phyloP scores from a whole-genome alignment of 2,113 vertebrate species.

The Tonatia bakeri region DNA sequence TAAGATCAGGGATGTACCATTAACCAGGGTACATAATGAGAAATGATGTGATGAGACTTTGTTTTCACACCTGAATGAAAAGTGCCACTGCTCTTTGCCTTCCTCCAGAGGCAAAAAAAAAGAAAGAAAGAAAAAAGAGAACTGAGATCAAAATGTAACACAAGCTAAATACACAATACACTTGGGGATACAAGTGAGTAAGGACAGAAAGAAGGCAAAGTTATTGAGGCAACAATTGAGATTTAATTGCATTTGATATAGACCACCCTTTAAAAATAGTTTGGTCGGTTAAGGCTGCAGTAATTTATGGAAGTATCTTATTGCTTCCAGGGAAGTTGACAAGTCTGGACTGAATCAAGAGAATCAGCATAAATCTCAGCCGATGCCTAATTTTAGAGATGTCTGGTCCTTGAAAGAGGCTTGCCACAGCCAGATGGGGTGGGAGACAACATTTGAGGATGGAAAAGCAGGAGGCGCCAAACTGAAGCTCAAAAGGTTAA shows the following conservation, averaged over 20 bases:
- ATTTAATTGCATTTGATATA: slow-evolving; percentile 67
- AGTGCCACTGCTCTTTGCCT: background rate
- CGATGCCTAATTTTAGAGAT: slow-evolving; percentile 70
- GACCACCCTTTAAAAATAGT: slow-evolving; percentile 68
- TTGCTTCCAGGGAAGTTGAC: slow-evolving; percentile 67
- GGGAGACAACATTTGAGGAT: slow-evolving; percentile 67
- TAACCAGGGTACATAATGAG: background rate
- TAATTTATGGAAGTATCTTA: slow-evolving; percentile 60
- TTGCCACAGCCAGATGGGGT: slow-evolving; percentile 71
- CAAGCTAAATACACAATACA: background rate
- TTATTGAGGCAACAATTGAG: slow-evolving; percentile 61
- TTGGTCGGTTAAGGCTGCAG: slow-evolving; percentile 57
- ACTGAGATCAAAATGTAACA: background rate
- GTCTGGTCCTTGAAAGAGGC: slow-evolving; percentile 65
- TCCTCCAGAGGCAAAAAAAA: background rate
- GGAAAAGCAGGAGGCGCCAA: slow-evolving; percentile 59
- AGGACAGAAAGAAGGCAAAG: slow-evolving; percentile 48
- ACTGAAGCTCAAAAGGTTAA: slow-evolving; percentile 70
- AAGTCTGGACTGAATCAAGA: slow-evolving; percentile 71
- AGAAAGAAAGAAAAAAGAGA: background rate
- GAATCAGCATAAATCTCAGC: slow-evolving; percentile 68
- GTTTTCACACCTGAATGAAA: background rate
- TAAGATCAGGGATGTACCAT: background rate
- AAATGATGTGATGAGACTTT: background rate
- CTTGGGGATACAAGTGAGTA: background rate